Conservation (phyloP, 2,113 vertebrate species). For the Dromas ardeola region DNA sequence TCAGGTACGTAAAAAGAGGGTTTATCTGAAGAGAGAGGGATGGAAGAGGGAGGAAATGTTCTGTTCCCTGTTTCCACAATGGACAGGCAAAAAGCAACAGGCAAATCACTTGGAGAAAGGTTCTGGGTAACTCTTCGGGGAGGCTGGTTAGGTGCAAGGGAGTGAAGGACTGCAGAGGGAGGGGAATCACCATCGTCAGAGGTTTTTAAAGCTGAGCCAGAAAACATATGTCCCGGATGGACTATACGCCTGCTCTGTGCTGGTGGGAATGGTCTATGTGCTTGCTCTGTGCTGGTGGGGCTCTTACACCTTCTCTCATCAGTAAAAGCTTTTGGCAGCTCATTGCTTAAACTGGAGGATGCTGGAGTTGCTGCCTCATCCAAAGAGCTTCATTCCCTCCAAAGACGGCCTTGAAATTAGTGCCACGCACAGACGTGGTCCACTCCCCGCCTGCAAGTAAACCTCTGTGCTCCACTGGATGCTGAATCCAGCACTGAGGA, state of each 20-base stretch:
- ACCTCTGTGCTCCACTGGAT: neutral
- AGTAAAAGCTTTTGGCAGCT: neutral
- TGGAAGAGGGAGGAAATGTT: neutral
- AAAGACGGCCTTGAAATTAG: neutral
- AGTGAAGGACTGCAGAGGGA: neutral
- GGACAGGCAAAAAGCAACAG: neutral
- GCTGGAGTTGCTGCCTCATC: neutral
- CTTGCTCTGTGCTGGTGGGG: neutral
- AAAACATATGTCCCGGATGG: rapidly evolving
- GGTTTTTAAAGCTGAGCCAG: neutral
- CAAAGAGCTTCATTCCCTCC: neutral
- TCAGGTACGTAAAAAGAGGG: neutral
- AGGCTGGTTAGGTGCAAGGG: neutral
- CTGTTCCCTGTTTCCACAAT: neutral
- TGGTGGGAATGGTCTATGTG: too few relatives aligned
- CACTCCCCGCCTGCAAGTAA: neutral
- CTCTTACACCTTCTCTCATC: neutral
- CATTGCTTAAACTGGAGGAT: neutral
- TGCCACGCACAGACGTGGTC: neutral
- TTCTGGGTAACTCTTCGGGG: neutral
- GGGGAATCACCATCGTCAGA: neutral
- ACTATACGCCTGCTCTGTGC: too few relatives aligned
- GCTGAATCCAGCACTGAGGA: neutral
- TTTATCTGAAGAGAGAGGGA: neutral
- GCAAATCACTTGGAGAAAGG: neutral